Base-by-base conservation (phyloP, 2,113 vertebrate genomes). In the Mirza zaza region DNA sequence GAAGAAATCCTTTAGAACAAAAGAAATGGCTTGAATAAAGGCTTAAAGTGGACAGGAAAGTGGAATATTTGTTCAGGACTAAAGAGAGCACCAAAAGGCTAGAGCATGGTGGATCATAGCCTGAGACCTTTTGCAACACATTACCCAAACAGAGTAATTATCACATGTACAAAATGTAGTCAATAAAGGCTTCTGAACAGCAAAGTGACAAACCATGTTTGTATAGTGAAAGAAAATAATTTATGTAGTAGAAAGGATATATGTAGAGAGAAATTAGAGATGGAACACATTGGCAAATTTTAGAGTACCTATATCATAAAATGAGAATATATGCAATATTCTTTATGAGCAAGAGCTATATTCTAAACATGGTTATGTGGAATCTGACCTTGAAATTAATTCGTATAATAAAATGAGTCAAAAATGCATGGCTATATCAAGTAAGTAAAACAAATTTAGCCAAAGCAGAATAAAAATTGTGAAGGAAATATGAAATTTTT, bases 401-500 rank as follows among this genome's bases (percentile, higher is more conserved):
- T 94, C 21, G 85, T 42, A 85, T 79, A 86, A 42, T 63, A 88
- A 86, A 9, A 20, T 55, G 17, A 55, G n/a, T 77, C 20, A 52
- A 57, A 96, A 89, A 36, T 79, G 59, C 5, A 52, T 57, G 3
- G 27, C 86, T 83, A n/a, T 75, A 27, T 84, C 36, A 90, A 65
- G n/a, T 50, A 82, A 87, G 20, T 50, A 94, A 96, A 93, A 81
- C 8, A 27, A 90, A 85, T 57, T 77, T 61, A 91, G 29, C n/a
- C 67, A 87, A 87, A 87, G n/a, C 21, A 88, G 75, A 94, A 96
- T 52, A 61, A 96, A 95, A 97, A 57, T 77, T n/a, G 13, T 39
- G 23, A 80, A 92, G 34, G 18, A 76, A 14, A 70, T 71, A 94
- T 34, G 17, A 76, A 94, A 70, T 59, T 3, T 18, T 97, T 80